A percentile compares a stretch with the other conserved stretches of the same genome.
phyloP scores from a whole-genome alignment of 2,888 invertebrate genomes.

The Leptothorax acervorum region DNA sequence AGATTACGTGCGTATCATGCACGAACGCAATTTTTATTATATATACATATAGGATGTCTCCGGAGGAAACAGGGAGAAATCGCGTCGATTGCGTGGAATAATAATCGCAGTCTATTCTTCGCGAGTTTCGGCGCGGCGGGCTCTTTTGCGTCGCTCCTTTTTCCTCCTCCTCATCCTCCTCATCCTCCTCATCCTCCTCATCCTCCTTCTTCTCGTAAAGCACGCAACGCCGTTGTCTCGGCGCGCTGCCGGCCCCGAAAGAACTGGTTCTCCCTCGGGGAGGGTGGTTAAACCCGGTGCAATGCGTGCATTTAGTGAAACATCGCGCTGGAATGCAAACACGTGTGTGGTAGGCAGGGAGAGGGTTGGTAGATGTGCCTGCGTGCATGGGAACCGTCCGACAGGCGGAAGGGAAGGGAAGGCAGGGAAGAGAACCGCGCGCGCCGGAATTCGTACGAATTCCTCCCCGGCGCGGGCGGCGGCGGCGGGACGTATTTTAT shows the following conservation, averaged over 20 bases:
- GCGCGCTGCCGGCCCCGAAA: conserved; percentile 68
- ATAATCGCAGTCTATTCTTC: conserved; percentile 35
- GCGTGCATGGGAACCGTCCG: conserved; percentile 6
- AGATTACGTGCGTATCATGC: not conserved
- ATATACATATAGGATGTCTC: not conserved
- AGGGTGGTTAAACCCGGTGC: conserved; percentile 80
- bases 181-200: not conserved
- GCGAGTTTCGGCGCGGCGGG: conserved; percentile 62
- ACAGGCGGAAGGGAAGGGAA: not conserved
- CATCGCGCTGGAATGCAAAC: conserved; percentile 76
- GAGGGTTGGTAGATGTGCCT: conserved; percentile 40
- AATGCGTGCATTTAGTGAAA: conserved; percentile 80
- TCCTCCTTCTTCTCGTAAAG: conserved; percentile 63
- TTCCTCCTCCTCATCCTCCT: conserved; percentile 62
- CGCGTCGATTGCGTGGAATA: conserved; percentile 12
- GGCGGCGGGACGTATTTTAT: conserved; percentile 27
- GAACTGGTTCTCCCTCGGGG: conserved; percentile 78
- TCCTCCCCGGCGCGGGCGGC: conserved; percentile 22
- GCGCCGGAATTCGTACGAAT: conserved; percentile 57
- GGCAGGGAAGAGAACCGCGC: conserved; percentile 24
- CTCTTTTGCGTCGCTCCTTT: conserved; percentile 51
- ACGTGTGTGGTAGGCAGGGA: conserved; percentile 60
- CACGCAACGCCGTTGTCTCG: conserved; percentile 51
- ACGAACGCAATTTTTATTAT: not conserved
- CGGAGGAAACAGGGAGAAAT: not conserved